phyloP scores from a whole-genome alignment of 2,113 vertebrate genomes.

The Tachysurus fulvidraco region DNA sequence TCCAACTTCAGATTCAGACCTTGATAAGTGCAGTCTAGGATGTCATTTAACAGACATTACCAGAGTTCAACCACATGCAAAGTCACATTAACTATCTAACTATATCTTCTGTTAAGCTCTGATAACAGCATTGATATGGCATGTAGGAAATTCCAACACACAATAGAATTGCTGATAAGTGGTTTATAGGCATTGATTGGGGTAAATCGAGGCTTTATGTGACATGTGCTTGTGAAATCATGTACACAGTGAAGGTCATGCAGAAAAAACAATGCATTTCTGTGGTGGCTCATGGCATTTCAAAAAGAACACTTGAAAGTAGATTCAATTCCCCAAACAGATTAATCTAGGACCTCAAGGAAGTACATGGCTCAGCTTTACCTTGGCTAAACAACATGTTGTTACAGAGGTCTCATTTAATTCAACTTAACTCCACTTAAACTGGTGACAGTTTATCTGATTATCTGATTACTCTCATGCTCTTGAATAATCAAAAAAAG shows the following conservation, averaged over 20 bases:
- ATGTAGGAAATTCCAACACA: constrained; percentile 51
- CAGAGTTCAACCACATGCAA: constrained; percentile 57
- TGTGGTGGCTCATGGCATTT: constrained; percentile 35
- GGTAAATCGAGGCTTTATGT: constrained; percentile 26
- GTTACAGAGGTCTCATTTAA: constrained; percentile 17
- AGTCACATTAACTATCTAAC: constrained; percentile 63
- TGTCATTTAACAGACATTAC: constrained; percentile 66
- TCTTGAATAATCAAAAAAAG: constrained; percentile 56
- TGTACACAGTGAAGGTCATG: constrained; percentile 4
- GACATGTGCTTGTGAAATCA: not conserved
- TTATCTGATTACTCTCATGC: constrained; percentile 59
- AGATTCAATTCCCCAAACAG: constrained; percentile 36
- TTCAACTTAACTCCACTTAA: constrained; percentile 42
- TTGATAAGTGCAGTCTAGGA: constrained; percentile 69
- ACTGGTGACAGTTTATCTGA: not conserved
- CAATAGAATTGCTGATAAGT: constrained; percentile 63
- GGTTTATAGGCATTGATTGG: constrained; percentile 56
- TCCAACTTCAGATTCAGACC: constrained; percentile 70
- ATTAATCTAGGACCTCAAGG: constrained; percentile 2
- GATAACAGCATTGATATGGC: constrained; percentile 54
- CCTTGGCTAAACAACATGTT: constrained; percentile 18
- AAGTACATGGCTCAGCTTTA: not conserved
- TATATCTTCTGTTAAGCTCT: constrained; percentile 63
- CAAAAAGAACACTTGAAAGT: constrained; percentile 31
- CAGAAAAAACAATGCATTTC: constrained; percentile 22